Percentiles rank a stretch among this genome's conserved stretches.
Evolutionary conservation across 2,888 invertebrate genomes (phyloP).

Genomic region (Busseola fusca): DNA sequence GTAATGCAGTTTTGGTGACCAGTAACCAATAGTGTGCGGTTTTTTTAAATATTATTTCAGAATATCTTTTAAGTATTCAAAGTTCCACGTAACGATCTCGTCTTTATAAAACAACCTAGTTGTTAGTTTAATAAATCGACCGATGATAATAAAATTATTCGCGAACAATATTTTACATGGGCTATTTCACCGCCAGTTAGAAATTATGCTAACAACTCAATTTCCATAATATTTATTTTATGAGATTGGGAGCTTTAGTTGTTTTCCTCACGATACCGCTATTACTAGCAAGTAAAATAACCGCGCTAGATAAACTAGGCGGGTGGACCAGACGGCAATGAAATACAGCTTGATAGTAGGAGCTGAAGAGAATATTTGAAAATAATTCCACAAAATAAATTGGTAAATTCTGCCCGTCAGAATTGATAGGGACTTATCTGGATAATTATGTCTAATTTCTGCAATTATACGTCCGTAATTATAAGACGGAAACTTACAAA

Average conservation of each 20-base stretch:
- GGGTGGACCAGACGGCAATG: too few relatives aligned
- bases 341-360: not conserved
- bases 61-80: not conserved
- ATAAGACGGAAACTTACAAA: too few relatives aligned
- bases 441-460: not conserved
- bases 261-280: slow-evolving; percentile 27
- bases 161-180: slow-evolving; percentile 16
- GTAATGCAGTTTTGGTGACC: not conserved
- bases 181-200: slow-evolving; percentile 18
- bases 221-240: slow-evolving; percentile 55
- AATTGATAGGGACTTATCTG: not conserved
- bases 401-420: not conserved
- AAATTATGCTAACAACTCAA: slow-evolving; percentile 46
- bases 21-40: not conserved
- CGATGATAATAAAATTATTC: slow-evolving; percentile 36
- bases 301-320: not conserved
- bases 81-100: not conserved
- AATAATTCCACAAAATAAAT: not conserved
- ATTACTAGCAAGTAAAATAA: slow-evolving; percentile 10
- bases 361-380: not conserved
- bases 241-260: slow-evolving; percentile 24
- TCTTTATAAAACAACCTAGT: not conserved
- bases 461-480: too few relatives aligned
- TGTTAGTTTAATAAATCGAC: slow-evolving; percentile 26
- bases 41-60: not conserved